Conservation (phyloP, 30 jellyfish, hydroid and myxozoan genomes). For the Euphysa ruthae region DNA sequence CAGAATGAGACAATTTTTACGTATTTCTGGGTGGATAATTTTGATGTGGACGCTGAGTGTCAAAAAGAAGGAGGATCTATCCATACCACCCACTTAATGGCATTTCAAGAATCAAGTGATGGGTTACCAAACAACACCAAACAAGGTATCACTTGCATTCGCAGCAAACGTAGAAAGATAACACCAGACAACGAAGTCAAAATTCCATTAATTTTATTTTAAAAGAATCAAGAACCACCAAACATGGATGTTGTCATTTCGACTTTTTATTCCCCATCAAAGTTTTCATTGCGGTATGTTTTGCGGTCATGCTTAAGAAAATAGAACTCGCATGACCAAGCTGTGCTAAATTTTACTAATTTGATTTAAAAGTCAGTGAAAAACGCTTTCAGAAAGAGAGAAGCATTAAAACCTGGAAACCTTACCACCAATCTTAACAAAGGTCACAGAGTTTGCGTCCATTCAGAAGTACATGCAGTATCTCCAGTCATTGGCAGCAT, state of each 20-base stretch:
- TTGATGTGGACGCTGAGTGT: slow-evolving; percentile 15
- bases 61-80: not conserved
- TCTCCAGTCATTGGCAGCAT: slow-evolving; percentile 10
- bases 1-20: slow-evolving; percentile 9
- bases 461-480: too few species aligned
- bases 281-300: not conserved
- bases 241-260: not conserved
- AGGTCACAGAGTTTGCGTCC: too few species aligned
- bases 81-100: slow-evolving; percentile 19
- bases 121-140: too few species aligned
- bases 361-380: not conserved
- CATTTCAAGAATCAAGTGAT: slow-evolving; percentile 20
- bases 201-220: not conserved
- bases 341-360: not conserved
- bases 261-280: too few species aligned
- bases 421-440: slow-evolving; percentile 40
- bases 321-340: not conserved
- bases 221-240: slow-evolving; percentile 18
- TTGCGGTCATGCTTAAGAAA: not conserved
- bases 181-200: too few species aligned
- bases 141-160: not conserved
- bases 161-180: not conserved
- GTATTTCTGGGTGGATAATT: slow-evolving; percentile 30
- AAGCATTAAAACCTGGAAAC: not conserved
- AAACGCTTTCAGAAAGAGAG: not conserved